Conservation (phyloP, 2,797 vertebrate genomes). For the Phyllotis vaccarum region DNA sequence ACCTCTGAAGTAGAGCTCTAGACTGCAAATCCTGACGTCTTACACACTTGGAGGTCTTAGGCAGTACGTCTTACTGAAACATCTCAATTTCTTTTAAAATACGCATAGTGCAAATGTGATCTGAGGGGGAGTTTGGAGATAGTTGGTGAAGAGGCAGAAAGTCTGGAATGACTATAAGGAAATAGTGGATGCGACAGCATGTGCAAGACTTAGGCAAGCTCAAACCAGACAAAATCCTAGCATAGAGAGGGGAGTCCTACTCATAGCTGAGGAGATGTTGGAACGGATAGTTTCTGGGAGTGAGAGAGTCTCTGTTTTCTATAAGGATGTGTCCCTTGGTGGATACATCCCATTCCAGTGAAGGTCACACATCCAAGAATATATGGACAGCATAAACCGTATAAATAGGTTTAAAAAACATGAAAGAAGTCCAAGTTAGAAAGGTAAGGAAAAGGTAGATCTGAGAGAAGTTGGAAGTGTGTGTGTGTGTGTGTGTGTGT, state of each 20-base stretch:
- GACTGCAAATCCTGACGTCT: not conserved
- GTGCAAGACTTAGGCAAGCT: no score
- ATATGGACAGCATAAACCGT: not conserved
- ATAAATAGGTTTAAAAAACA: no score
- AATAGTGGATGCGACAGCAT: not conserved
- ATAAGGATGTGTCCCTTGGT: not conserved
- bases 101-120: rapidly evolving
- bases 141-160: not conserved
- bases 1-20: not conserved
- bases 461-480: not conserved
- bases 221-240: not conserved
- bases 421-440: not conserved
- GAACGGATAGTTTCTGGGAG: not conserved
- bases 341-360: no score
- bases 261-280: not conserved
- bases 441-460: not conserved
- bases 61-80: no score
- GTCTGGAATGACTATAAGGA: not conserved
- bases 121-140: not conserved
- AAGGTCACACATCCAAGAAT: not conserved
- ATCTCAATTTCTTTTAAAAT: not conserved
- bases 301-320: not conserved
- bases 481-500: no score
- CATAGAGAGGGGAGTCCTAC: no score
- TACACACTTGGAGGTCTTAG: no score